A percentile compares a stretch with the other conserved stretches of the same genome.
phyloP scores from a whole-genome alignment of 2,888 invertebrate species.

The Dryomyza anilis region DNA sequence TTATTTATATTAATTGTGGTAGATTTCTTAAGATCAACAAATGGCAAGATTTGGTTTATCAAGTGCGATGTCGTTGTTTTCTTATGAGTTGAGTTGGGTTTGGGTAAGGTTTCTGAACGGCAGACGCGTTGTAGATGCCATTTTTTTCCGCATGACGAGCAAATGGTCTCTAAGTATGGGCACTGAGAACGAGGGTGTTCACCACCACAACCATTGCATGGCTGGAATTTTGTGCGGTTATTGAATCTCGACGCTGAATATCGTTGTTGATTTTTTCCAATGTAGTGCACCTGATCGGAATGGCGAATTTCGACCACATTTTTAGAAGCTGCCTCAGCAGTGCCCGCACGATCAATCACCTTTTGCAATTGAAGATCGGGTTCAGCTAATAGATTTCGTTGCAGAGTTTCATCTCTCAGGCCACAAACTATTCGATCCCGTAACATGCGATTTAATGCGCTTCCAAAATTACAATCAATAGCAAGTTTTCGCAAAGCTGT shows the following conservation, averaged over 20 bases:
- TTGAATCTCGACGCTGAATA: neutral
- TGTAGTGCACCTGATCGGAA: constrained; percentile 5
- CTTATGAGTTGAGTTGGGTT: neutral
- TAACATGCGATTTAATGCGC: constrained; percentile 30
- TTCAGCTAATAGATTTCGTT: constrained; percentile 28
- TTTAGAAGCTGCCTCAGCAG: constrained; percentile 24
- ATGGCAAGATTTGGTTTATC: neutral
- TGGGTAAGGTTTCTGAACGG: neutral
- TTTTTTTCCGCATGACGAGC: constrained; percentile 24
- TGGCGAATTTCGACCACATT: constrained; percentile 20
- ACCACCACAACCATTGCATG: constrained; percentile 26
- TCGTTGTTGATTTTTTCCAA: neutral
- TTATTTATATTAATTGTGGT: neutral
- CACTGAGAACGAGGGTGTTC: constrained; percentile 19
- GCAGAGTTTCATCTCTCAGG: constrained; percentile 28
- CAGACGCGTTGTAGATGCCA: constrained; percentile 27
- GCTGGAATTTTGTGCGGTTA: neutral
- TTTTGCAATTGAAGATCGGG: constrained; percentile 23
- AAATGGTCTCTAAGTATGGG: constrained; percentile 21
- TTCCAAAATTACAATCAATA: constrained; percentile 30
- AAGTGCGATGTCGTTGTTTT: neutral
- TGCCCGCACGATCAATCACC: constrained; percentile 24
- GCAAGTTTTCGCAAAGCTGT: constrained; percentile 28
- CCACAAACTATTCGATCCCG: constrained; percentile 34
- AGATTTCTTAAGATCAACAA: neutral